Evolutionary conservation across 2,113 vertebrate genomes (phyloP).

Genomic region (Chaetorhynchus papuensis): DNA sequence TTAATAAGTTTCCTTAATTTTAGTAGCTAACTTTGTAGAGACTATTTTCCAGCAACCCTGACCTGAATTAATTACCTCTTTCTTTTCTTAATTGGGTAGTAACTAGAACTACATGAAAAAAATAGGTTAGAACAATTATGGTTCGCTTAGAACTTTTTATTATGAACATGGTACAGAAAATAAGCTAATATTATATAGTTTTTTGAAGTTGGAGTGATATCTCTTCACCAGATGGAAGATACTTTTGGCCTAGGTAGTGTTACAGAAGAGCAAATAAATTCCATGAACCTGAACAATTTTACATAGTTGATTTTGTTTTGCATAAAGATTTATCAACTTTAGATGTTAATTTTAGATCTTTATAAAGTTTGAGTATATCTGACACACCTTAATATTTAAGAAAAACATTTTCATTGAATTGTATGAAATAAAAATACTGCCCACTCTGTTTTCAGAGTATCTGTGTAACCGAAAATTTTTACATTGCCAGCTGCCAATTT

Average conservation of each 20-base stretch:
- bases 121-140: background rate
- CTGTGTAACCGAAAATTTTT: background rate
- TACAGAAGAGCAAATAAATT: background rate
- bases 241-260: background rate
- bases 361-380: background rate
- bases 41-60: background rate
- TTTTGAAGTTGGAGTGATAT: background rate
- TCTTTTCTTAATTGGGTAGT: background rate
- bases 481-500: background rate
- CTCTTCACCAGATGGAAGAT: background rate
- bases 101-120: background rate
- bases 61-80: background rate
- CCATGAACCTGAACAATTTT: background rate
- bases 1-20: background rate
- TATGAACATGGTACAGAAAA: background rate
- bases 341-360: background rate
- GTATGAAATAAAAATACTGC: background rate
- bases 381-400: background rate
- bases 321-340: background rate
- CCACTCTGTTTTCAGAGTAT: background rate
- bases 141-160: background rate
- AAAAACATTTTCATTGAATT: background rate
- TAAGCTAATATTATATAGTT: background rate
- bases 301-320: background rate
- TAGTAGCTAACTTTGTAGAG: background rate